Percentiles rank a stretch among this genome's conserved stretches.
Evolutionary conservation across 2,888 invertebrate genomes (phyloP).

Genomic region (Mesochorus sp.): DNA sequence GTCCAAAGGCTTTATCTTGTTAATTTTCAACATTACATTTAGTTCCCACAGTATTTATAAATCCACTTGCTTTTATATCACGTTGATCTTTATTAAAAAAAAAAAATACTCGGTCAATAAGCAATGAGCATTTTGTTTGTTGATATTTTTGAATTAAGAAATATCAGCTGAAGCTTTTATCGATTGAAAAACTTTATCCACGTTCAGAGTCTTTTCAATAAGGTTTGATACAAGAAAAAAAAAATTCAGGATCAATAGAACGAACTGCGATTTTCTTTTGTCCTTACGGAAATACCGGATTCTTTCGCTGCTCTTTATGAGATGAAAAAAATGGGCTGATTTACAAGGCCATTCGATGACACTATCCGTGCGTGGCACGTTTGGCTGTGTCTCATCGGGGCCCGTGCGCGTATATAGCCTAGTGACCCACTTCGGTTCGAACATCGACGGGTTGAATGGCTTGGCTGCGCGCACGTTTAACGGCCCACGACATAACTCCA

Average conservation of each 20-base stretch:
- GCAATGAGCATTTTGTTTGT: too few species aligned
- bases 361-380: conserved; percentile 35
- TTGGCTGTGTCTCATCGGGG: conserved; percentile 70
- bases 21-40: not conserved
- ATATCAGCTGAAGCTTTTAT: too few species aligned
- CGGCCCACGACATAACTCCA: conserved; percentile 46
- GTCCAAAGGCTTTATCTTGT: not conserved
- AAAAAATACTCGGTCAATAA: too few species aligned
- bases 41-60: conserved; percentile 6
- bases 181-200: too few species aligned
- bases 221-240: too few species aligned
- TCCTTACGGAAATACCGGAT: conserved; percentile 11
- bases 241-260: not conserved
- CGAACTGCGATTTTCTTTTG: conserved; percentile 19
- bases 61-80: too few species aligned
- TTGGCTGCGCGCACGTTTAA: not conserved
- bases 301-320: not conserved
- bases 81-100: too few species aligned
- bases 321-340: not conserved
- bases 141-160: too few species aligned
- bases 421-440: conserved; percentile 70
- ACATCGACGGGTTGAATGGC: conserved; percentile 36
- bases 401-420: conserved; percentile 72
- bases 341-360: not conserved
- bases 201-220: too few species aligned